phyloP scores from a whole-genome alignment of 2,888 invertebrate species.

The Cephus nigrinus region DNA sequence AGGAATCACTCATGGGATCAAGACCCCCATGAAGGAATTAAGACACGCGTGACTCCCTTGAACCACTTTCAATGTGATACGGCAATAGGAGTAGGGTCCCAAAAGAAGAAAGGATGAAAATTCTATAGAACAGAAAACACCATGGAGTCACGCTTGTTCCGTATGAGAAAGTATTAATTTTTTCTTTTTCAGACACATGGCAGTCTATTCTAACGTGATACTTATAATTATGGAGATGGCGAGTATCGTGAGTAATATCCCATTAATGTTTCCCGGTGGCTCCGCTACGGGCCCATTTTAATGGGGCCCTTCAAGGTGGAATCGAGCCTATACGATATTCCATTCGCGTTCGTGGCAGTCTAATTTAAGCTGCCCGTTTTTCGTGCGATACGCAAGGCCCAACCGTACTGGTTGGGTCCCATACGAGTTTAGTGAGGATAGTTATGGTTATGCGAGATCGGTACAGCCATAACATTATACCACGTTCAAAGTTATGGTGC shows the following conservation, averaged over 20 bases:
- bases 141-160: background rate
- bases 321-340: background rate
- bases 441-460: constrained; percentile 12
- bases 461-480: constrained; percentile 6
- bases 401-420: background rate
- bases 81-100: background rate
- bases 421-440: constrained; percentile 4
- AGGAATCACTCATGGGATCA: constrained; percentile 4
- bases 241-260: background rate
- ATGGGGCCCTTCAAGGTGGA: background rate
- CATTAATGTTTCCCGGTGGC: background rate
- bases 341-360: background rate
- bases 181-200: background rate
- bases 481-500: constrained; percentile 2
- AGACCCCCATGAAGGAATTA: constrained; percentile 1
- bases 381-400: background rate
- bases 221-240: background rate
- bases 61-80: background rate
- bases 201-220: background rate
- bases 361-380: constrained; percentile 9
- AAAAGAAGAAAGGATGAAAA: background rate
- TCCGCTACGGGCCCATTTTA: background rate
- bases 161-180: background rate
- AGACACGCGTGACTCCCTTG: background rate
- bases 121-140: background rate